Percentiles rank a stretch among this genome's conserved stretches.
phyloP scores from a whole-genome alignment of 2,797 vertebrate genomes.

The Scleropages formosus region DNA sequence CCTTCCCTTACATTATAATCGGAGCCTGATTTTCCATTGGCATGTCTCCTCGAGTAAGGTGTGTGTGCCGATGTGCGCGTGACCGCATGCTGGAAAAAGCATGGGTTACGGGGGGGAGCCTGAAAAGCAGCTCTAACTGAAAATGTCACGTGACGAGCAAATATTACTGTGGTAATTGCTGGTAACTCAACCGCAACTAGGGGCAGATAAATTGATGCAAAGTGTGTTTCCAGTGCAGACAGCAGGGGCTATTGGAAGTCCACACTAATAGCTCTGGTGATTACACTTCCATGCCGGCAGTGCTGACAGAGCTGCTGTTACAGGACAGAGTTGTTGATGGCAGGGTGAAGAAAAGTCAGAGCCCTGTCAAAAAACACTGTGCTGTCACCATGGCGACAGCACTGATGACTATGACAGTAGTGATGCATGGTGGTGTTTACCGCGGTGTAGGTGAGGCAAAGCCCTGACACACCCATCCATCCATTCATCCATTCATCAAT shows the following conservation, averaged over 20 bases:
- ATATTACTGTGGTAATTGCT: constrained; percentile 54
- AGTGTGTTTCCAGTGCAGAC: constrained; percentile 28
- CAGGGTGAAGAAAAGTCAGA: constrained; percentile 34
- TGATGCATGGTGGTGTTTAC: not conserved
- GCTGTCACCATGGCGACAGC: not conserved
- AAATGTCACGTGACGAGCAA: constrained; percentile 50
- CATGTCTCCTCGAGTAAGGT: constrained; percentile 51
- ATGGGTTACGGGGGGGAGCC: constrained; percentile 32
- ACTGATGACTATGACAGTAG: not conserved
- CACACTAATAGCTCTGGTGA: not conserved
- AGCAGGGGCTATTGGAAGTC: not conserved
- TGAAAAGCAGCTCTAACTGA: constrained; percentile 35
- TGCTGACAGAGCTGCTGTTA: constrained; percentile 35
- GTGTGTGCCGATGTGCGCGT: constrained; percentile 38
- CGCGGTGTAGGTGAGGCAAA: no score
- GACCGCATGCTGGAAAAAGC: not conserved
- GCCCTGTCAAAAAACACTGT: not conserved
- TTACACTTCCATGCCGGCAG: constrained; percentile 37
- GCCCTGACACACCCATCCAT: not conserved
- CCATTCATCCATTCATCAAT: no score
- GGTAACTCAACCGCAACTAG: constrained; percentile 49
- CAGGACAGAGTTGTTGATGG: constrained; percentile 33
- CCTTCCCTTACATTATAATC: constrained; percentile 53
- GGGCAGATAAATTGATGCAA: constrained; percentile 44
- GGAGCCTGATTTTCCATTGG: constrained; percentile 49